Percentiles rank a stretch among this genome's conserved stretches.
These are phyloP conservation scores for Pseudonaja textilis DNA, from an alignment of 2,113 vertebrate species.

Conservation along the genomic window DNA sequence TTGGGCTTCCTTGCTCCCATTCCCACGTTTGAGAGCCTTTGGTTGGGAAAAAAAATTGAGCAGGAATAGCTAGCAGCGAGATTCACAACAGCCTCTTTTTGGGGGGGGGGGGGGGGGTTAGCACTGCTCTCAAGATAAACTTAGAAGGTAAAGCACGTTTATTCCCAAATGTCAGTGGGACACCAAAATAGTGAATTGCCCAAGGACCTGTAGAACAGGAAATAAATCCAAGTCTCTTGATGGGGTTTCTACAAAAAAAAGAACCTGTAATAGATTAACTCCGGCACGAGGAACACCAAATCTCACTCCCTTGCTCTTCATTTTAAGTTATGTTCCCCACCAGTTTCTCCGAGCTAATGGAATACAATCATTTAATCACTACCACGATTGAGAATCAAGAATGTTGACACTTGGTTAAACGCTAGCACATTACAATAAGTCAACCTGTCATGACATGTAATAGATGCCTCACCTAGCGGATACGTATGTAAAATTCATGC, in stretches of 20 bases:
- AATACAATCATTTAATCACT: constrained; percentile 81
- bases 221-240: neutral
- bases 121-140: too few relatives aligned
- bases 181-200: neutral
- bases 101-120: too few relatives aligned
- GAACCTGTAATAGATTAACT: neutral
- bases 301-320: neutral
- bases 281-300: neutral
- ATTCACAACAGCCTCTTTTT: neutral
- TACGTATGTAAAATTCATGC: constrained; percentile 81
- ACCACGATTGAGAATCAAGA: constrained; percentile 77
- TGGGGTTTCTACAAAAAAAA: neutral
- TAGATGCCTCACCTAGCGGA: constrained; percentile 79
- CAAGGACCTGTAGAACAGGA: neutral
- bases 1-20: neutral
- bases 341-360: constrained; percentile 68
- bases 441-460: constrained; percentile 82
- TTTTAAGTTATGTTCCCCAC: neutral
- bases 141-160: neutral
- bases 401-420: constrained; percentile 84
- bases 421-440: constrained; percentile 83
- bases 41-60: neutral
- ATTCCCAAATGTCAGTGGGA: neutral
- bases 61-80: neutral
- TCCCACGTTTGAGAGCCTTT: neutral